Evolutionary conservation across 1,140 invertebrate genomes (phyloP).

Genomic region (Brachionus paranguensis): DNA sequence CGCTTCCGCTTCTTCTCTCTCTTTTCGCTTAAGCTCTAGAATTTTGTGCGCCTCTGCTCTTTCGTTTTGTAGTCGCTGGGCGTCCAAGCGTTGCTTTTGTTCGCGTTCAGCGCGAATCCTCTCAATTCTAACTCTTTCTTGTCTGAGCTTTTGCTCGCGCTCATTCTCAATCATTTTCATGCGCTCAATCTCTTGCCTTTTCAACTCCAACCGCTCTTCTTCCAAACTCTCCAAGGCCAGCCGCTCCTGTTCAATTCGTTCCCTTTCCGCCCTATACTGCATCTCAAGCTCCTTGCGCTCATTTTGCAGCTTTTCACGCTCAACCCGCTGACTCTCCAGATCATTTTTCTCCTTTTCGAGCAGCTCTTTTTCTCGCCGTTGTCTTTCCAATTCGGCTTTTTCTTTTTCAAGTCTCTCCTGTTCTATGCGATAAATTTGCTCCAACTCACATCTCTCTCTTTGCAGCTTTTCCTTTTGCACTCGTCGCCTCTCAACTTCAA

Average conservation of each 20-base stretch:
- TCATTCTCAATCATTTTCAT: neutral
- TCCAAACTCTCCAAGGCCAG: neutral
- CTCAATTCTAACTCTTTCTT: neutral
- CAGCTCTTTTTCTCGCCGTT: neutral
- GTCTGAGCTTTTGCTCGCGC: neutral
- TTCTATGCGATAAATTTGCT: neutral
- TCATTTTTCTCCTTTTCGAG: neutral
- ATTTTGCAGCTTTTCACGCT: neutral
- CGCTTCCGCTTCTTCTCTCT: neutral
- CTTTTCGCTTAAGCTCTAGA: neutral
- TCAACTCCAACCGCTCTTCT: neutral
- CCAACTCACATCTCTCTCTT: neutral
- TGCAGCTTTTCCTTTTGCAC: neutral
- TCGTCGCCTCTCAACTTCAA: neutral
- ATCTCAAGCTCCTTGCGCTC: neutral
- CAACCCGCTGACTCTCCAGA: neutral
- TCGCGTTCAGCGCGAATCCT: neutral
- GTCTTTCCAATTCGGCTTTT: neutral
- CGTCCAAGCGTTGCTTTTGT: neutral
- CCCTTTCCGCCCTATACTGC: neutral
- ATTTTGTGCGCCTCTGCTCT: neutral
- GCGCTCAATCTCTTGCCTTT: neutral
- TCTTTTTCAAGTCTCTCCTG: neutral
- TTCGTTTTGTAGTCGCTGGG: neutral
- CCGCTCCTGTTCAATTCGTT: neutral